Conservation (phyloP, 2,888 invertebrate species). For the Zelleria hepariella region DNA sequence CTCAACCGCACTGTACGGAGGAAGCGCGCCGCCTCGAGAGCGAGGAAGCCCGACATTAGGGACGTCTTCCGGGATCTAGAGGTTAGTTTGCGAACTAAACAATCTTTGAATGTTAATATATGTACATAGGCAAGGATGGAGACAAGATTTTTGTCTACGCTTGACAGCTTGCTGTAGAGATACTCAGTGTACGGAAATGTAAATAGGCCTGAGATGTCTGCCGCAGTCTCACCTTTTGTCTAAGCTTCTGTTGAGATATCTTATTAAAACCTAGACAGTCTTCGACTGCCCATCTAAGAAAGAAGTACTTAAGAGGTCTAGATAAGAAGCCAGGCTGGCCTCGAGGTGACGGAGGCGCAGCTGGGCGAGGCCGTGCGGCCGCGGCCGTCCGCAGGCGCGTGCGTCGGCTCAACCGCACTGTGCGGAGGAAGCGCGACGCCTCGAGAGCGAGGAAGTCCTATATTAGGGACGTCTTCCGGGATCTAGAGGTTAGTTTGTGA, state of each 20-base stretch:
- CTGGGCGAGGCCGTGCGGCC: conserved; percentile 74
- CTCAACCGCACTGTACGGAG: conserved; percentile 83
- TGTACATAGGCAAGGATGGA: no score
- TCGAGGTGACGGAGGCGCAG: conserved; percentile 64
- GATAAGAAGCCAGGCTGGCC: neutral
- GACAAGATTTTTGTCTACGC: no score
- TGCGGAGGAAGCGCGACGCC: conserved; percentile 72
- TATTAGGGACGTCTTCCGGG: conserved; percentile 86
- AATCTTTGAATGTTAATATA: no score
- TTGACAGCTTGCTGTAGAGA: no score
- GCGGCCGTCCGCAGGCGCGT: conserved; percentile 80
- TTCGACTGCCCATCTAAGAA: no score
- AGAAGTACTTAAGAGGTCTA: no score
- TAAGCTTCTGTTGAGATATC: no score
- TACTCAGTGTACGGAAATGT: no score
- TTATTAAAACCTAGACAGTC: no score
- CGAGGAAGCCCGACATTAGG: conserved; percentile 84
- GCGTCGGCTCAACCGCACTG: conserved; percentile 80
- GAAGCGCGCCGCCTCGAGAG: conserved; percentile 61
- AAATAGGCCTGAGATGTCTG: no score
- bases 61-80: conserved; percentile 88
- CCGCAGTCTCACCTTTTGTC: no score
- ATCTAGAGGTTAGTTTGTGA: conserved; percentile 89
- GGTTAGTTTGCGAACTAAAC: no score
- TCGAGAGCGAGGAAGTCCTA: conserved; percentile 79